These are phyloP conservation scores for Callochromis pleurospilus DNA, from an alignment of 2,113 vertebrate genomes.

Conservation along the genomic window DNA sequence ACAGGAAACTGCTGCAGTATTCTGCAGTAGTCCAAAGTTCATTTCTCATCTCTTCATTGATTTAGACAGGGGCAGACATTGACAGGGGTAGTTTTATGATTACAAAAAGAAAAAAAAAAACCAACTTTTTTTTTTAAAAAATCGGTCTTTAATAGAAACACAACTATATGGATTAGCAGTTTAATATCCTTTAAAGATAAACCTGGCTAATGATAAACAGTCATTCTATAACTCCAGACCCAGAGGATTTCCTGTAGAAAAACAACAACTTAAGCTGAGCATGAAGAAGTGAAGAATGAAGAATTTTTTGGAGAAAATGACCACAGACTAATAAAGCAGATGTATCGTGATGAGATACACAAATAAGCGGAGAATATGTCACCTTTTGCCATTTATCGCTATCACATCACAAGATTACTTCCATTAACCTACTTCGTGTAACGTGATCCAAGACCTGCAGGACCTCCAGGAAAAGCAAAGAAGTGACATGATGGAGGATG, in stretches of 20 bases:
- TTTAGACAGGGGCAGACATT: not conserved
- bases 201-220: not conserved
- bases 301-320: not conserved
- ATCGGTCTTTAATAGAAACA: not conserved
- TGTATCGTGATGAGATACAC: not conserved
- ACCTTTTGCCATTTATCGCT: not conserved
- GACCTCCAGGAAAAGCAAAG: not conserved
- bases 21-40: not conserved
- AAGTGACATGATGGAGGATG: constrained; percentile 14
- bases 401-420: not conserved
- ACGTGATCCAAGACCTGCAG: not conserved
- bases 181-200: not conserved
- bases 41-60: not conserved
- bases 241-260: not conserved
- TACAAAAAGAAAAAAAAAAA: not conserved
- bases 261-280: not conserved
- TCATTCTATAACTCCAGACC: not conserved
- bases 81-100: not conserved
- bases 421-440: not conserved
- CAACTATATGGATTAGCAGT: not conserved
- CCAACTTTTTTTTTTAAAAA: not conserved
- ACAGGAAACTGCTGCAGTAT: not conserved
- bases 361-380: not conserved
- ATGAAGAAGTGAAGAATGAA: not conserved
- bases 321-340: not conserved